Evolutionary conservation across 2,113 vertebrate species (phyloP).

Genomic region (Istiophorus platypterus): DNA sequence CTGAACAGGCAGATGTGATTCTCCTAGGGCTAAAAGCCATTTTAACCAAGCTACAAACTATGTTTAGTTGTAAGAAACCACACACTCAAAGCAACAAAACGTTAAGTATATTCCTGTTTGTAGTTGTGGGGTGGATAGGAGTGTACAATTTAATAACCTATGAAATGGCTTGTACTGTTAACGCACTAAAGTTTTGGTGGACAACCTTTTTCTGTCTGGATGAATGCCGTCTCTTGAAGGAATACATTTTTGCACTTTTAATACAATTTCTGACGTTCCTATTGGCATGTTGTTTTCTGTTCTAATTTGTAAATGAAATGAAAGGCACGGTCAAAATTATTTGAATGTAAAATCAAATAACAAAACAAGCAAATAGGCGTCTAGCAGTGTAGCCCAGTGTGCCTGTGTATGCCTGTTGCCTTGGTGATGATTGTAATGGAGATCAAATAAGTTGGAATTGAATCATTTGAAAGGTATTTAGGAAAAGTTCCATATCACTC

Average conservation of each 20-base stretch:
- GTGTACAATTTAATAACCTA: constrained; percentile 75
- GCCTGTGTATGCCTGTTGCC: constrained; percentile 60
- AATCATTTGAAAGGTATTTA: constrained; percentile 31
- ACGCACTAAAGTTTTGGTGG: constrained; percentile 63
- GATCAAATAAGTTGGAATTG: constrained; percentile 3
- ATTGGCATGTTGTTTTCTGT: constrained; percentile 67
- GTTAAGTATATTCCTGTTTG: constrained; percentile 39
- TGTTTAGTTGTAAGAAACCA: constrained; percentile 30
- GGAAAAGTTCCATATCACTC: background rate
- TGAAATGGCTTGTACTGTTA: constrained; percentile 84
- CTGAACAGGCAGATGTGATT: background rate
- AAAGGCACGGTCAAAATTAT: constrained; percentile 46
- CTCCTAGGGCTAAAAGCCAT: constrained; percentile 58
- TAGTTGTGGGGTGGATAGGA: constrained; percentile 36
- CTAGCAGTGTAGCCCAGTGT: constrained; percentile 47
- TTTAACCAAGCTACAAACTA: constrained; percentile 28
- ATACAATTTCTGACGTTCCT: constrained; percentile 76
- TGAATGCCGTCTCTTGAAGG: constrained; percentile 62
- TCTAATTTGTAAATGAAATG: constrained; percentile 40
- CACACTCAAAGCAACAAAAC: constrained; percentile 50
- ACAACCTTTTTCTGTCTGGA: constrained; percentile 55
- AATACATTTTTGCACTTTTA: constrained; percentile 81
- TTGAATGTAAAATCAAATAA: constrained; percentile 57
- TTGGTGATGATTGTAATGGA: constrained; percentile 33
- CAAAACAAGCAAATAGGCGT: constrained; percentile 22